Conservation (phyloP, 1,140 invertebrate species). For the Leptopilina clavipes region DNA sequence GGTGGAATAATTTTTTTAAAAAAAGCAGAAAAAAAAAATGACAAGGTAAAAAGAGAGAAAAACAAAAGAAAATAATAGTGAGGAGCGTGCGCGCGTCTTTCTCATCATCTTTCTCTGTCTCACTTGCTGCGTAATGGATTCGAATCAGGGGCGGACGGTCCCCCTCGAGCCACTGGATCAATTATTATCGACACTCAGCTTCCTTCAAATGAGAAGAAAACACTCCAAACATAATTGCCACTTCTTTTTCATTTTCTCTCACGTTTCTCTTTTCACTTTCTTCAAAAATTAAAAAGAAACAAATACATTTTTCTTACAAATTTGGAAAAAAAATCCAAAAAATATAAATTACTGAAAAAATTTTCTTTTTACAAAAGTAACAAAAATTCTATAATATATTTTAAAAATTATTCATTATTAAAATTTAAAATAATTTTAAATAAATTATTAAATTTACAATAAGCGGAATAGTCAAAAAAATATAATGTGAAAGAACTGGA, state of each 20-base stretch:
- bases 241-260: not conserved
- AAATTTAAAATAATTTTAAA: too few relatives aligned
- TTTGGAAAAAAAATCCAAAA: too few relatives aligned
- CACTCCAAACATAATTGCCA: not conserved
- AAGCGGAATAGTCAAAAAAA: too few relatives aligned
- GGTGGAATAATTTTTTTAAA: not conserved
- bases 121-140: conserved; percentile 30
- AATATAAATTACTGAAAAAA: too few relatives aligned
- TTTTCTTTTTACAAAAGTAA: too few relatives aligned
- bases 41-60: conserved; percentile 4
- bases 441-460: too few relatives aligned
- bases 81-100: conserved; percentile 29
- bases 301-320: too few relatives aligned
- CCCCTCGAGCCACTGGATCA: conserved; percentile 9
- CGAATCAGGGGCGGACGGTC: not conserved
- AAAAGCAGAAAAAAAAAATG: conserved; percentile 25
- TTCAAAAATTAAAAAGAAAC: too few relatives aligned
- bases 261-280: not conserved
- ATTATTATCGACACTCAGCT: not conserved
- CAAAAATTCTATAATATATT: too few relatives aligned
- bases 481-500: too few relatives aligned
- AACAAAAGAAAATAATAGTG: conserved; percentile 36
- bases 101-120: conserved; percentile 13
- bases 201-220: not conserved
- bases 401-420: too few relatives aligned